Conservation (phyloP, 1,140 invertebrate species). For the Babylonia areolata region DNA sequence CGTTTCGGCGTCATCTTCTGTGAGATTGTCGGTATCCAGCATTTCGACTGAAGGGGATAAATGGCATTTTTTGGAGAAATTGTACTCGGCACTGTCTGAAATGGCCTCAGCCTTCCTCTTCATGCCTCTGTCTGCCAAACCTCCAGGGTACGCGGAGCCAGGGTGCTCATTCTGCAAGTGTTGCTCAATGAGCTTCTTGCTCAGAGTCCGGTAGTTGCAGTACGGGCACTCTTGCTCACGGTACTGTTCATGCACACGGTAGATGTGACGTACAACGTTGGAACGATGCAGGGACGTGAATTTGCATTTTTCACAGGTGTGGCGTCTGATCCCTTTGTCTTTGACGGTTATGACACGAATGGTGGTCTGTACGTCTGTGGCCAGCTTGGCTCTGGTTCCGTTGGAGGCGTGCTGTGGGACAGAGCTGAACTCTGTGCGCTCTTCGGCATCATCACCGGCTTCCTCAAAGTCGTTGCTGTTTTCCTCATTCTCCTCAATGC, state of each 20-base stretch:
- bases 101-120: slow-evolving; percentile 13
- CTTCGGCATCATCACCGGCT: neutral
- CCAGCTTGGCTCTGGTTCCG: slow-evolving; percentile 1
- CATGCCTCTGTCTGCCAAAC: neutral
- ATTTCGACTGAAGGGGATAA: neutral
- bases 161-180: slow-evolving; percentile 48
- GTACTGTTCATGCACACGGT: slow-evolving; percentile 53
- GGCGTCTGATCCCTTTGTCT: slow-evolving; percentile 38
- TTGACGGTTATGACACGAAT: slow-evolving; percentile 48
- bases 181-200: slow-evolving; percentile 43
- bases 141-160: slow-evolving; percentile 3
- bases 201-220: slow-evolving; percentile 50
- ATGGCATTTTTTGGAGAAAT: slow-evolving; percentile 11
- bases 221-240: slow-evolving; percentile 44
- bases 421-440: neutral
- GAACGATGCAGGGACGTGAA: slow-evolving; percentile 54
- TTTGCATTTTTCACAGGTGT: slow-evolving; percentile 51
- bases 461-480: neutral
- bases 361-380: slow-evolving; percentile 48
- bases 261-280: slow-evolving; percentile 50
- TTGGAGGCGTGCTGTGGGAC: neutral
- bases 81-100: neutral
- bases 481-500: neutral
- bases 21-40: neutral
- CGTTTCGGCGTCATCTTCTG: neutral